phyloP scores from a whole-genome alignment of 1,140 invertebrate genomes.

The Heterodera carotae region DNA sequence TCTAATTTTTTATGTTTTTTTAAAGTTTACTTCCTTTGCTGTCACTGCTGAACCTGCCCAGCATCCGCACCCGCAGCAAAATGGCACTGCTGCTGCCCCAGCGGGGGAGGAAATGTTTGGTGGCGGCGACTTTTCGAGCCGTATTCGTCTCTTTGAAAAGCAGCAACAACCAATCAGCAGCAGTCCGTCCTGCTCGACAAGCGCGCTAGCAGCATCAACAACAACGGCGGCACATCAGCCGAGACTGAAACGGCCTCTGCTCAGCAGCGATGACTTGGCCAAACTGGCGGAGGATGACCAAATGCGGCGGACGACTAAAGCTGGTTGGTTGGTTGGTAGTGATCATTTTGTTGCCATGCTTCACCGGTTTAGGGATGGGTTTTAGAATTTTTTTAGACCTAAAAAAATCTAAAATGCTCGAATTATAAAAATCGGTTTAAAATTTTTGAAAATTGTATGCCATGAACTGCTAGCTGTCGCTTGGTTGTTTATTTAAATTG shows the following conservation, averaged over 20 bases:
- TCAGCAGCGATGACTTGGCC: conserved; percentile 6
- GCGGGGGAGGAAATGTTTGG: neutral
- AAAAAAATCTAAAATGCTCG: no score
- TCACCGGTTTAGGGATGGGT: no score
- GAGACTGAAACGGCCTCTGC: neutral
- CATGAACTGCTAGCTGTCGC: no score
- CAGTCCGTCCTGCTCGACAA: conserved; percentile 8
- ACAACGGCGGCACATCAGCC: neutral
- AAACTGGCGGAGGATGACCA: conserved; percentile 7
- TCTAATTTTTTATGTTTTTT: no score
- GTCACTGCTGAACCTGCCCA: neutral
- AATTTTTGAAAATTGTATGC: neutral
- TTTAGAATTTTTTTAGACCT: no score
- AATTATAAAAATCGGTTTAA: no score
- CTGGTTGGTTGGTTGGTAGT: neutral
- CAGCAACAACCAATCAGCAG: neutral
- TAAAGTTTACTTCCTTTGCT: conserved; percentile 18
- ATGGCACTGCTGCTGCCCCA: neutral
- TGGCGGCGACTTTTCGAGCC: conserved; percentile 4
- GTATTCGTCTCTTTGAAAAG: neutral
- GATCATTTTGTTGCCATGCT: no score
- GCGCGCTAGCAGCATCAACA: conserved; percentile 13
- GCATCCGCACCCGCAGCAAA: neutral
- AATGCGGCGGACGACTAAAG: neutral
- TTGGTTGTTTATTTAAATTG: no score